Percentiles rank a stretch among this genome's conserved stretches.
Conservation (phyloP, 2,113 vertebrate genomes). For the Passer domesticus region DNA sequence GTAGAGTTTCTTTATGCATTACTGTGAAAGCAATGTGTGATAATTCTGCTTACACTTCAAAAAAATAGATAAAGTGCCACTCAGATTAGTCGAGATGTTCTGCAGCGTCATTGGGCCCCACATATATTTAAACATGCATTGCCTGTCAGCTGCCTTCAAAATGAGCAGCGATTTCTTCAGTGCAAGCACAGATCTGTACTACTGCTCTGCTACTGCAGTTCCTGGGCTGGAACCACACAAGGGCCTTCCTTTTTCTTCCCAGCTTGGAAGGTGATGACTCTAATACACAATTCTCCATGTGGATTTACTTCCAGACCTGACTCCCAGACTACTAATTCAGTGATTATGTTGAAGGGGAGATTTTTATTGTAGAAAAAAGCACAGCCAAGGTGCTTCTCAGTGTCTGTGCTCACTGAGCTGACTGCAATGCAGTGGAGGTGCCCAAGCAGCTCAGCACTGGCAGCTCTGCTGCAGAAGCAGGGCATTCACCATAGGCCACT, state of each 20-base stretch:
- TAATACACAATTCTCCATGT: background rate
- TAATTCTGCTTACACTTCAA: background rate
- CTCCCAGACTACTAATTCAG: background rate
- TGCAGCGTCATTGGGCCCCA: background rate
- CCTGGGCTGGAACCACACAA: background rate
- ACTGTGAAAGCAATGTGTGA: background rate
- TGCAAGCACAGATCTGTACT: background rate
- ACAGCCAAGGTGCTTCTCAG: background rate
- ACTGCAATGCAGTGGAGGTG: background rate
- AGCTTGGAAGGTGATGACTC: background rate
- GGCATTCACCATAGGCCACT: accelerated
- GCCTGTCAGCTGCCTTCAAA: background rate
- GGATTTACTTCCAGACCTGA: background rate
- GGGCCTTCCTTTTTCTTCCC: background rate
- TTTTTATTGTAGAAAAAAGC: background rate
- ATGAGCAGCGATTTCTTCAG: background rate
- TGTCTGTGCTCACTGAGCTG: accelerated
- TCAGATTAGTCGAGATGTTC: background rate
- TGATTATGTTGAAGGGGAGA: background rate
- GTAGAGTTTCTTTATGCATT: background rate
- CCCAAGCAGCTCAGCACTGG: background rate
- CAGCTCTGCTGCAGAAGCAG: background rate
- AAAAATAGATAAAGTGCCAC: background rate
- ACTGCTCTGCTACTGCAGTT: background rate
- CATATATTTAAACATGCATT: background rate